Percentiles rank a stretch among this genome's conserved stretches.
These are phyloP conservation scores for Melanotaenia pygmaea DNA, from an alignment of 2,797 vertebrate genomes.

Conservation along the genomic window DNA sequence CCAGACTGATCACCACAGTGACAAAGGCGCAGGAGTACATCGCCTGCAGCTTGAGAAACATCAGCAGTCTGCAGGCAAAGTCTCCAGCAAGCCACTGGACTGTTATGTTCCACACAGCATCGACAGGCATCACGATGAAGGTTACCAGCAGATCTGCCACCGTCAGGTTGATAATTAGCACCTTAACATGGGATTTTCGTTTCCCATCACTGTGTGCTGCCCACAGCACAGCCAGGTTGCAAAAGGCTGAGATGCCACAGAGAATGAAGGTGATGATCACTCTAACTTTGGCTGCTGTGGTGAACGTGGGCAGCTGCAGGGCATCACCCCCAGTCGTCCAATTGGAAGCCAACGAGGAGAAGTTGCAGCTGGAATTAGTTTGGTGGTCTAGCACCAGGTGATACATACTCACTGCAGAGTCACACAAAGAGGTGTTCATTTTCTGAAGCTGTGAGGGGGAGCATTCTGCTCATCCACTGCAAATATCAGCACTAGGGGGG, in stretches of 20 bases:
- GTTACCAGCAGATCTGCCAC: conserved; percentile 87
- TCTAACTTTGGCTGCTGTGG: conserved; percentile 83
- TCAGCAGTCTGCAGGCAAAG: conserved; percentile 84
- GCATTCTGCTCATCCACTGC: conserved; percentile 49
- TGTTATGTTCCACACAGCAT: conserved; percentile 89
- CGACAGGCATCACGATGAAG: conserved; percentile 89
- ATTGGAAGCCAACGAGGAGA: conserved; percentile 43
- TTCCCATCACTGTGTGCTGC: conserved; percentile 76
- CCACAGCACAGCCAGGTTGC: conserved; percentile 86
- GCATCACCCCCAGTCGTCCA: conserved; percentile 31
- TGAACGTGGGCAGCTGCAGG: conserved; percentile 84
- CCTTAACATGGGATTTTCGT: conserved; percentile 81
- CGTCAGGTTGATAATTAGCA: conserved; percentile 87
- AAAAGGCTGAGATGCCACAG: conserved; percentile 80
- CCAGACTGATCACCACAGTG: conserved; percentile 89
- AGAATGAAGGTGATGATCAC: conserved; percentile 86
- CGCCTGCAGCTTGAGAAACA: conserved; percentile 90
- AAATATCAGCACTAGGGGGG: conserved; percentile 39
- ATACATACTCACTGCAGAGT: conserved; percentile 49
- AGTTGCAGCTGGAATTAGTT: conserved; percentile 60
- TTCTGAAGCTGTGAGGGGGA: conserved; percentile 31
- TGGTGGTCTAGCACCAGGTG: conserved; percentile 35
- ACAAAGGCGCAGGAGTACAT: conserved; percentile 91
- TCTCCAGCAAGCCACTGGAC: conserved; percentile 89
- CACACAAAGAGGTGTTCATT: conserved; percentile 59